These are phyloP conservation scores for Pseudopipra pipra DNA, from an alignment of 2,113 vertebrate species.

Conservation along the genomic window DNA sequence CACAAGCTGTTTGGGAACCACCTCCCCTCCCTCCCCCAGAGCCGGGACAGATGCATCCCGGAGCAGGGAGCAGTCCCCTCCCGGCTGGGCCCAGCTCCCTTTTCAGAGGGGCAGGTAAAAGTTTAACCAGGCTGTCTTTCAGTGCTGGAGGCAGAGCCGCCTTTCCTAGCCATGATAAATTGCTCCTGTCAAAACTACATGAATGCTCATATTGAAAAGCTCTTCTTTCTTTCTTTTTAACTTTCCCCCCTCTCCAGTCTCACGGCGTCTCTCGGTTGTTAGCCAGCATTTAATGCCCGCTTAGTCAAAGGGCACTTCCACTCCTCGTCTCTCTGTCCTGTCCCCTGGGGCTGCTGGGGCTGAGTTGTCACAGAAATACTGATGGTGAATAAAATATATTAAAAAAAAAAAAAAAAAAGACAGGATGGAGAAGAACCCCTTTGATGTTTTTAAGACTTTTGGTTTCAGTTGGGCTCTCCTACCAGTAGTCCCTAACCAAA, in stretches of 20 bases:
- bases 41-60: constrained; percentile 29
- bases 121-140: constrained; percentile 89
- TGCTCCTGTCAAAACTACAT: constrained; percentile 79
- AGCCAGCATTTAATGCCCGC: constrained; percentile 75
- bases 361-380: constrained; percentile 46
- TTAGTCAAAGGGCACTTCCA: constrained; percentile 72
- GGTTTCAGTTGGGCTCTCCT: neutral
- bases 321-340: constrained; percentile 66
- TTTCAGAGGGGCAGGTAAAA: constrained; percentile 88
- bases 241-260: constrained; percentile 72
- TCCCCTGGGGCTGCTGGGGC: constrained; percentile 53
- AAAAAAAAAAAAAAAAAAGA: neutral
- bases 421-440: neutral
- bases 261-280: constrained; percentile 73
- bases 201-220: constrained; percentile 83
- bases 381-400: neutral
- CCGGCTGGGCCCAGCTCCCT: constrained; percentile 53
- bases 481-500: neutral
- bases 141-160: constrained; percentile 60
- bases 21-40: constrained; percentile 40
- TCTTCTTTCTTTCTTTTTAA: constrained; percentile 76
- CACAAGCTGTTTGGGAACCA: constrained; percentile 40
- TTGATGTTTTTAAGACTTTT: neutral
- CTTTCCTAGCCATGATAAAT: constrained; percentile 80
- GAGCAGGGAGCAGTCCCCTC: constrained; percentile 68